Percentiles rank a stretch among this genome's conserved stretches.
phyloP scores from a whole-genome alignment of 2,797 vertebrate genomes.

The Muscicapa striata region DNA sequence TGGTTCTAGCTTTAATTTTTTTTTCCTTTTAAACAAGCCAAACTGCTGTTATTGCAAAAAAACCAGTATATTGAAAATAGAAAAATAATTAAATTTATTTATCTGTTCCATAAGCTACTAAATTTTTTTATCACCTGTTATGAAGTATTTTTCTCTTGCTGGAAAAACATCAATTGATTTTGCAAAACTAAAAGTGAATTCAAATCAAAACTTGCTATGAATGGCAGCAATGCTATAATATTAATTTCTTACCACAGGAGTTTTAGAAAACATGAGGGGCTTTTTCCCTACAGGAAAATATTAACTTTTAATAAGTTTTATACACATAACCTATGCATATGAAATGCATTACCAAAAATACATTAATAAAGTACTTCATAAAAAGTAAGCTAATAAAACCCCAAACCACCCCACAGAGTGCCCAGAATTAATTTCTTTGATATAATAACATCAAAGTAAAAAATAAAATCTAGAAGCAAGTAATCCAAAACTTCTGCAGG shows the following conservation, averaged over 20 bases:
- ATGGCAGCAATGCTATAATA: rapidly evolving
- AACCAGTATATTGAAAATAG: neutral
- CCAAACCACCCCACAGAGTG: rapidly evolving
- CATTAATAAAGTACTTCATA: neutral
- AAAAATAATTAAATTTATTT: neutral
- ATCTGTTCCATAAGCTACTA: neutral
- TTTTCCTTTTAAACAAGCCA: neutral
- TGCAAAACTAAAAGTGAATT: neutral
- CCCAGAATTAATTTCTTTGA: neutral
- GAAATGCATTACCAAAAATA: neutral
- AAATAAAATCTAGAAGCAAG: neutral
- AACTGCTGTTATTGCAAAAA: neutral
- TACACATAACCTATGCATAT: neutral
- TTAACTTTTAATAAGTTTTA: neutral
- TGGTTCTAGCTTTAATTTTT: neutral
- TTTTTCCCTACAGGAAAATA: neutral
- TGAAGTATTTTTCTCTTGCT: neutral
- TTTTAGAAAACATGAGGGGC: neutral
- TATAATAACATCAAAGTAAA: neutral
- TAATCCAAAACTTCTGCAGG: neutral
- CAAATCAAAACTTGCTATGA: neutral
- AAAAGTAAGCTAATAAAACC: neutral
- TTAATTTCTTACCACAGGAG: neutral
- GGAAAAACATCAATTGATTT: neutral
- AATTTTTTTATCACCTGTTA: neutral